Evolutionary conservation across 2,797 vertebrate genomes (phyloP).

Genomic region (Pristis pectinata): DNA sequence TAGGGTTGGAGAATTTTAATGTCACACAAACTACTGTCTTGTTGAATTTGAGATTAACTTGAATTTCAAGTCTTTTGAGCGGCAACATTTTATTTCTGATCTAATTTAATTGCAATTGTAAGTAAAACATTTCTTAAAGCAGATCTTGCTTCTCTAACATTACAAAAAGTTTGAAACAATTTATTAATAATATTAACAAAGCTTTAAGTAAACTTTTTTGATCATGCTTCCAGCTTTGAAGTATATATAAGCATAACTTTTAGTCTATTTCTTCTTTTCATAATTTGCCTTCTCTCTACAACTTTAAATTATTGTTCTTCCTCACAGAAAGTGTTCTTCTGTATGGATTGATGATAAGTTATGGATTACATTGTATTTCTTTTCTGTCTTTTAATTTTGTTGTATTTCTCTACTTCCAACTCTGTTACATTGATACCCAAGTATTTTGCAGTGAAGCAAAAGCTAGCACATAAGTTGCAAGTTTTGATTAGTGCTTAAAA

Average conservation of each 20-base stretch:
- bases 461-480: not conserved
- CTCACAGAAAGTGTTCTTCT: not conserved
- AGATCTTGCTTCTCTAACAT: not conserved
- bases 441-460: not conserved
- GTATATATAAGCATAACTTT: not conserved
- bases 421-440: not conserved
- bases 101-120: not conserved
- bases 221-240: not conserved
- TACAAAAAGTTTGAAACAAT: not conserved
- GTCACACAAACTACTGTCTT: not conserved
- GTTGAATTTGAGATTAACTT: not conserved
- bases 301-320: not conserved
- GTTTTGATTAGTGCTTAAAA: not conserved
- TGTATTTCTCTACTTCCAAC: not conserved
- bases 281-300: not conserved
- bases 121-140: not conserved
- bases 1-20: not conserved
- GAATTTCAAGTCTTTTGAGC: not conserved
- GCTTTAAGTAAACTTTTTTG: not conserved
- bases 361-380: not conserved
- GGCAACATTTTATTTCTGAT: not conserved
- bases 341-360: not conserved
- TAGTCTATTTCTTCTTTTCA: not conserved
- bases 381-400: not conserved
- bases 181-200: not conserved